Conservation (phyloP, 2,888 invertebrate species). For the Tolmerus cingulatus region DNA sequence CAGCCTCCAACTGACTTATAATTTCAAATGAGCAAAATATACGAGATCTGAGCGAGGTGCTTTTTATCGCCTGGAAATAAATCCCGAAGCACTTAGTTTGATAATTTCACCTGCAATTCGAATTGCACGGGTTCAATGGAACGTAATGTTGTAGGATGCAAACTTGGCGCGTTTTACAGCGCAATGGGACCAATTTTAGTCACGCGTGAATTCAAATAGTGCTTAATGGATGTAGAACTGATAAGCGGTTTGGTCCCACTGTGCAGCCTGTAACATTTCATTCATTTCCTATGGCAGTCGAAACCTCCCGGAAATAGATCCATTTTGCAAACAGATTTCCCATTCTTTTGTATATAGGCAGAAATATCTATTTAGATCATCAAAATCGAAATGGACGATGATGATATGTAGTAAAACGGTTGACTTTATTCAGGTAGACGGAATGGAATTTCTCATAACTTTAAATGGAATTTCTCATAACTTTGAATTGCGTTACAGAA, state of each 20-base stretch:
- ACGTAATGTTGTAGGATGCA: neutral
- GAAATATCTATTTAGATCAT: neutral
- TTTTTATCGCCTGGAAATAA: neutral
- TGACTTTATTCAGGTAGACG: no score
- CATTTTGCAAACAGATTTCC: neutral
- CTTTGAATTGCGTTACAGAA: no score
- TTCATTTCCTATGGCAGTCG: neutral
- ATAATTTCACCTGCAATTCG: neutral
- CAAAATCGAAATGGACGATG: neutral
- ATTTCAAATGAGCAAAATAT: constrained; percentile 23
- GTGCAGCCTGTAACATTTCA: neutral
- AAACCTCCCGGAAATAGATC: neutral
- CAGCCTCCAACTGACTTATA: neutral
- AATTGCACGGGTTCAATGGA: neutral
- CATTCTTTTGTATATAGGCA: neutral
- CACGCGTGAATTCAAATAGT: neutral
- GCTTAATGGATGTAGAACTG: neutral
- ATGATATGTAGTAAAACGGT: neutral
- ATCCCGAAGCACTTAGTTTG: constrained; percentile 8
- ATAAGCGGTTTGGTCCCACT: neutral
- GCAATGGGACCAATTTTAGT: neutral
- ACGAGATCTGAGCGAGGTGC: neutral
- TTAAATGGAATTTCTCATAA: neutral
- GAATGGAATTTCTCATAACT: neutral
- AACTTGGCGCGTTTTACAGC: neutral